Evolutionary conservation across 1,140 invertebrate genomes (phyloP), one percentile per base, ranked within the genome.

Genomic region (Tetraneura akinire): DNA sequence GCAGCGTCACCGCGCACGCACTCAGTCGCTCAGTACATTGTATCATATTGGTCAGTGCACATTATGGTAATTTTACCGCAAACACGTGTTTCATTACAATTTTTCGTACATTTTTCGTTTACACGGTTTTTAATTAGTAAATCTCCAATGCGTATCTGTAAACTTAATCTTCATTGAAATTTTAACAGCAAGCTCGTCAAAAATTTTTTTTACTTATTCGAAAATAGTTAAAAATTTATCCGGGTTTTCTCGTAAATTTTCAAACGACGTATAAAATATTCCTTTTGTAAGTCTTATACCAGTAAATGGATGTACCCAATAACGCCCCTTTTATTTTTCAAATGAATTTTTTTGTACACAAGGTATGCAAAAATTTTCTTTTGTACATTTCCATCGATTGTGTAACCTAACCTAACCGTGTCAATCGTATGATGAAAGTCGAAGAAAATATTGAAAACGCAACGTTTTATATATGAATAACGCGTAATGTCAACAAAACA

Each of bases 211-310:
- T 3, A 62, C 57, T 62, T 11, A 62, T 62, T 1, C 57, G 57
- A 32, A 62, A 29, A 29, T 62, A 62, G 23, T 62, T 62, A 62
- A 62, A 62, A 62, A 62, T 32, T 62, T 62, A 16, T 62, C 57
- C 1, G 57, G 57, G 29, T 62, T 62, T 62, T 62, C 57, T 6
- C 23, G 57, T 32, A 26, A 32, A 62, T 62, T 32, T 32, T 26
- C 9, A 13, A 29, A 62, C 3, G 16, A 62, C 4, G 57, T 62
- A 4, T 29, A 11, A 62, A 62, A 62, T 29, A 62, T 16, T 1
- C 57, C 57, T 62, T 32, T 62, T 10, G 57, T 62, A 4, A 62
- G 10, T 32, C 57, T 62, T 29, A 29, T 1, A 6, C 29, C 57
- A 1, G 29, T 62, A 32, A 29, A 62, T 6, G 57, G 57, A 13